phyloP scores from a whole-genome alignment of 2,797 vertebrate genomes.

The Galagoides demidoff region DNA sequence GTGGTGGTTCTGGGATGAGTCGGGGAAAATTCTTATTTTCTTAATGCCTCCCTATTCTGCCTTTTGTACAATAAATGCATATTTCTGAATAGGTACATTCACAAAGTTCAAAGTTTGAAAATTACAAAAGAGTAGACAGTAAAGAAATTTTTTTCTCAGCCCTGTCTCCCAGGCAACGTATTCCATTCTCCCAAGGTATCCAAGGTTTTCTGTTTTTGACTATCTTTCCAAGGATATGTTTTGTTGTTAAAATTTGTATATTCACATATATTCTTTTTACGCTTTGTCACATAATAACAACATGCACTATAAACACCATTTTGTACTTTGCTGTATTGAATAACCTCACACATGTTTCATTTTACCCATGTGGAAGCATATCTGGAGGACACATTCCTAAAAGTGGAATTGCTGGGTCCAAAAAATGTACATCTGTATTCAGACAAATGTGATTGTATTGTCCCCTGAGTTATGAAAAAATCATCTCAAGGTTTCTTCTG shows the following conservation, averaged over 20 bases:
- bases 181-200: neutral
- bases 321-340: neutral
- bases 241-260: neutral
- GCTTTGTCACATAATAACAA: neutral
- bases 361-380: neutral
- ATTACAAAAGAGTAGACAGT: neutral
- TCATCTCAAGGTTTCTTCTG: neutral
- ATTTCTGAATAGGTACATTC: neutral
- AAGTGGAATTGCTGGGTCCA: neutral
- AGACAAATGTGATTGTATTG: neutral
- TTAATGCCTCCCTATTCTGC: neutral
- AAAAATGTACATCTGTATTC: neutral
- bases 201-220: neutral
- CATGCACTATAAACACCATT: neutral
- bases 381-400: neutral
- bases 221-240: neutral
- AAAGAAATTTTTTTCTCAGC: neutral
- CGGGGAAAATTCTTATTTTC: neutral
- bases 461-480: neutral
- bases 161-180: neutral
- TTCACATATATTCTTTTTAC: neutral
- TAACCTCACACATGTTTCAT: neutral
- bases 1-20: neutral
- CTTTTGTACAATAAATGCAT: neutral
- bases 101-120: neutral